Conservation (phyloP, 2,797 vertebrate species). For the Liasis olivaceus region DNA sequence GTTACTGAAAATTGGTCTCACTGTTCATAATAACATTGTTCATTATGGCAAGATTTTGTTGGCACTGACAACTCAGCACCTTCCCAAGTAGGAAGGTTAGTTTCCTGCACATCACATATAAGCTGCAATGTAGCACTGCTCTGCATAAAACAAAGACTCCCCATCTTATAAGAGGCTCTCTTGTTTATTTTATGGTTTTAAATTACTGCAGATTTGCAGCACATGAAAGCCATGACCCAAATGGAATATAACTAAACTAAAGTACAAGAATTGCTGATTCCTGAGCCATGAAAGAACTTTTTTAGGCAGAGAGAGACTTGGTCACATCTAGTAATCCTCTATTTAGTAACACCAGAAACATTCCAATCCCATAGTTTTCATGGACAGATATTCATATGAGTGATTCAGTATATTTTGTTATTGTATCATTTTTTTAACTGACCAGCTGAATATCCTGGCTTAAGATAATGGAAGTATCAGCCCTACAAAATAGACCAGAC, state of each 20-base stretch:
- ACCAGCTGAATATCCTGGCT: no score
- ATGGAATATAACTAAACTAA: not conserved
- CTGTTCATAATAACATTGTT: not conserved
- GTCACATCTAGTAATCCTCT: not conserved
- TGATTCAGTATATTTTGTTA: no score
- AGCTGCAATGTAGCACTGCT: slow-evolving; percentile 8
- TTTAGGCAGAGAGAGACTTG: not conserved
- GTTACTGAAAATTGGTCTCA: not conserved
- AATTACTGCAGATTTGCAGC: not conserved
- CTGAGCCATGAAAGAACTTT: not conserved
- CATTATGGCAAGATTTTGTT: not conserved
- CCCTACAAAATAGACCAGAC: no score
- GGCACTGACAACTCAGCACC: not conserved
- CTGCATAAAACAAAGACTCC: not conserved
- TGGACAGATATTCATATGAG: no score
- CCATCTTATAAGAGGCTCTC: not conserved
- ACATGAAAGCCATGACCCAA: not conserved
- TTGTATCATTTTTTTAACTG: no score
- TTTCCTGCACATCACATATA: slow-evolving; percentile 25
- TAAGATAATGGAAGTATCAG: no score
- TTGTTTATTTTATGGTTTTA: not conserved
- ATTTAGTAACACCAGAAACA: not conserved
- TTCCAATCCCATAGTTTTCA: no score
- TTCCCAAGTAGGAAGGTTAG: not conserved
- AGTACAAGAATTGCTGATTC: not conserved